Conservation (phyloP, 2,888 invertebrate genomes). For the Amiota mariae region DNA sequence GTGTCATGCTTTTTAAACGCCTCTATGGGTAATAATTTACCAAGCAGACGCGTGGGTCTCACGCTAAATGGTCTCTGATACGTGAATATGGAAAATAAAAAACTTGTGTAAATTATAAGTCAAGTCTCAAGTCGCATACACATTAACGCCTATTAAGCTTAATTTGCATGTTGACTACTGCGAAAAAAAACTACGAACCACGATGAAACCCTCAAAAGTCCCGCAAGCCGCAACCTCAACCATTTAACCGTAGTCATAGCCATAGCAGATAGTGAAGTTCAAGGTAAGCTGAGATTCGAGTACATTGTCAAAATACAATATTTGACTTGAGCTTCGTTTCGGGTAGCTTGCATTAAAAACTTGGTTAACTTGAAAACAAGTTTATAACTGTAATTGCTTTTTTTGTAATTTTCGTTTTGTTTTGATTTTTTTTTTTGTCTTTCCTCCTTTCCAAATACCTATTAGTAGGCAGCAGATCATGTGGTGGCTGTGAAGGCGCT, state of each 20-base stretch:
- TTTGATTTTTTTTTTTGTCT: background rate
- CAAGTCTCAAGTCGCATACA: constrained; percentile 33
- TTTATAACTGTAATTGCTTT: constrained; percentile 57
- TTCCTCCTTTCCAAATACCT: background rate
- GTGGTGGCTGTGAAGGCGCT: constrained; percentile 42
- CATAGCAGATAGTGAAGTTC: constrained; percentile 46
- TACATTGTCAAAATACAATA: constrained; percentile 29
- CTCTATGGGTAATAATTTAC: constrained; percentile 41
- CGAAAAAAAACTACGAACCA: background rate
- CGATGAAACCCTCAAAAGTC: background rate
- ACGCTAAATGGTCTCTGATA: background rate
- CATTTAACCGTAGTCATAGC: too few species aligned
- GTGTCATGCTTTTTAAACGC: constrained; percentile 49
- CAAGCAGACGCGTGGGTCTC: constrained; percentile 55
- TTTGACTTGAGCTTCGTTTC: background rate
- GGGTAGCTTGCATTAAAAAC: background rate
- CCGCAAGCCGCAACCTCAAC: too few species aligned
- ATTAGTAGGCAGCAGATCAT: constrained; percentile 6
- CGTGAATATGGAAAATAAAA: constrained; percentile 3
- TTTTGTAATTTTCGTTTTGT: constrained; percentile 27
- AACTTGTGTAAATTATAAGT: constrained; percentile 17
- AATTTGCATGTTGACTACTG: constrained; percentile 50
- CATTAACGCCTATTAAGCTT: constrained; percentile 60
- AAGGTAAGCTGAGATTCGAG: constrained; percentile 52
- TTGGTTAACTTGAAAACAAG: constrained; percentile 18